phyloP scores from a whole-genome alignment of 2,888 invertebrate genomes.

The Steromphala cineraria region DNA sequence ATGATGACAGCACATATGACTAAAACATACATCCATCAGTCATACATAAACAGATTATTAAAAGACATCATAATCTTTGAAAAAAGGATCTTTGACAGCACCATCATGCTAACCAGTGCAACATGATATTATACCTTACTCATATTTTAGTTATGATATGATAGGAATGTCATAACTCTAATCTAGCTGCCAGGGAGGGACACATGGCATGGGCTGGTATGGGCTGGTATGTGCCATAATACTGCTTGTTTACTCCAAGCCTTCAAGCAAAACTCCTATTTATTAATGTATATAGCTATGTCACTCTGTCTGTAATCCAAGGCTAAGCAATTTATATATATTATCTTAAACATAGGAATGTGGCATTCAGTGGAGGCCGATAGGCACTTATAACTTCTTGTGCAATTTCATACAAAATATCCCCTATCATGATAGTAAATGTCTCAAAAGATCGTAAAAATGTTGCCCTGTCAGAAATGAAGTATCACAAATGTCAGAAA shows the following conservation, averaged over 20 bases:
- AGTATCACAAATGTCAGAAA: background rate
- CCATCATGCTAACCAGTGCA: too few relatives aligned
- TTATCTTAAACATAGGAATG: slow-evolving; percentile 3
- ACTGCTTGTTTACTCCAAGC: background rate
- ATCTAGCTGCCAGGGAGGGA: too few relatives aligned
- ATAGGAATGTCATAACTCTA: too few relatives aligned
- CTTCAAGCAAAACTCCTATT: background rate
- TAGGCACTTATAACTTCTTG: background rate
- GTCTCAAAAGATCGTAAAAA: background rate
- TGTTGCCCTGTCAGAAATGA: background rate
- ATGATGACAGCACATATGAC: too few relatives aligned
- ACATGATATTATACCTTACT: too few relatives aligned
- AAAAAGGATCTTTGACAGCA: too few relatives aligned
- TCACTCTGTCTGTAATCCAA: background rate
- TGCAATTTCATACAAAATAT: background rate
- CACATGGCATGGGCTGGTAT: background rate
- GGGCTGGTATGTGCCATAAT: background rate
- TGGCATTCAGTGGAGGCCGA: background rate
- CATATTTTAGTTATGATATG: too few relatives aligned
- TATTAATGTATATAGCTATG: slow-evolving; percentile 18
- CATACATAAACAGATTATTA: too few relatives aligned
- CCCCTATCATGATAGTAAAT: background rate
- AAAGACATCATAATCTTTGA: too few relatives aligned
- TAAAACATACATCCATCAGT: too few relatives aligned
- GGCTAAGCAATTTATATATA: slow-evolving; percentile 11